These are phyloP conservation scores for Hyalella azteca DNA, from an alignment of 2,888 invertebrate genomes.

Conservation along the genomic window DNA sequence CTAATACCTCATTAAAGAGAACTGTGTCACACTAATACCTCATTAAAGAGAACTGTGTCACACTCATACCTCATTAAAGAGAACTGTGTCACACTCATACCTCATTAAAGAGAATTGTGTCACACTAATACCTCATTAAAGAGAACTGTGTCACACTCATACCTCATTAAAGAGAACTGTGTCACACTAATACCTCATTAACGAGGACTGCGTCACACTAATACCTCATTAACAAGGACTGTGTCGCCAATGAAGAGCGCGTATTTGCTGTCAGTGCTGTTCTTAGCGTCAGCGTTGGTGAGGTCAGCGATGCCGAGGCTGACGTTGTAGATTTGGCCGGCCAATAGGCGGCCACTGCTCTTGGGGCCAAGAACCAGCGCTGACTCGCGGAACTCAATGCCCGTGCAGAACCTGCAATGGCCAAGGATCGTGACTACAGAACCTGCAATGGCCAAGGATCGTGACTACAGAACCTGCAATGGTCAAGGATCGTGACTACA, in stretches of 20 bases:
- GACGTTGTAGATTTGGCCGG: constrained; percentile 96
- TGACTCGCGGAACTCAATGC: constrained; percentile 96
- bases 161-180: too few relatives aligned
- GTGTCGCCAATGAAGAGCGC: constrained; percentile 97
- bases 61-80: too few relatives aligned
- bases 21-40: too few relatives aligned
- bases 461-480: too few relatives aligned
- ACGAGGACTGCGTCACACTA: background rate
- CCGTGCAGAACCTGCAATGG: constrained; percentile 84
- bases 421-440: background rate
- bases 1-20: too few relatives aligned
- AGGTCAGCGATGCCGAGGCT: constrained; percentile 90
- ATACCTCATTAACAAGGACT: constrained; percentile 87
- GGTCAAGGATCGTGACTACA: too few relatives aligned
- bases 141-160: too few relatives aligned
- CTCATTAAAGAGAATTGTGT: too few relatives aligned
- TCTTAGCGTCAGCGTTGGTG: constrained; percentile 78
- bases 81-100: too few relatives aligned
- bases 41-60: too few relatives aligned
- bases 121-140: too few relatives aligned
- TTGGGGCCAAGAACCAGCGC: constrained; percentile 91
- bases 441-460: background rate
- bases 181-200: background rate
- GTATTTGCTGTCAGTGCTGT: constrained; percentile 79
- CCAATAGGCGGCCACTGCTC: constrained; percentile 75